A percentile compares a stretch with the other conserved stretches of the same genome.
Evolutionary conservation across 2,797 vertebrate genomes (phyloP).

Genomic region (Cyclopterus lumpus): DNA sequence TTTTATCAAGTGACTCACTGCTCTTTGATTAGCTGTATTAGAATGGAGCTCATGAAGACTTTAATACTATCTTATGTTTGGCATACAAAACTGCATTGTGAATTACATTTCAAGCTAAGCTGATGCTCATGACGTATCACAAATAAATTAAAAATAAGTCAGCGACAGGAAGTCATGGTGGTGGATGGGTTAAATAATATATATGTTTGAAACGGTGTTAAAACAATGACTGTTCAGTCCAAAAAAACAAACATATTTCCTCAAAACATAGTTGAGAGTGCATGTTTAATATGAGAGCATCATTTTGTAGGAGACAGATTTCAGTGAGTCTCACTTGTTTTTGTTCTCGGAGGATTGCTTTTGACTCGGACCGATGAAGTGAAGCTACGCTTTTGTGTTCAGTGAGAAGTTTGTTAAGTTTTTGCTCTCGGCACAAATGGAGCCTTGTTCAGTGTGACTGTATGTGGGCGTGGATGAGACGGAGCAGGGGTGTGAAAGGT

Average conservation of each 20-base stretch:
- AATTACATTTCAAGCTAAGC: too few relatives aligned
- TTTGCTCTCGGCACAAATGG: background rate
- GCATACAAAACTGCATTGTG: too few relatives aligned
- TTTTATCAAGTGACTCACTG: background rate
- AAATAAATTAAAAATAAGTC: too few relatives aligned
- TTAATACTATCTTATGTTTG: background rate
- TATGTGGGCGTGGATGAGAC: background rate
- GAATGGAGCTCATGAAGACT: background rate
- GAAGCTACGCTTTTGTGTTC: background rate
- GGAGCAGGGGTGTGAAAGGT: slow-evolving; percentile 36
- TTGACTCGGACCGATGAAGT: background rate
- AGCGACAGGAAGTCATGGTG: too few relatives aligned
- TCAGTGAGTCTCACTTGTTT: background rate
- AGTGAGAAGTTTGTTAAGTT: background rate
- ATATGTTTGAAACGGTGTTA: too few relatives aligned
- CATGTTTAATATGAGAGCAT: background rate
- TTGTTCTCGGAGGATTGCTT: background rate
- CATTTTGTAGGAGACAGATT: background rate
- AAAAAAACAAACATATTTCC: background rate
- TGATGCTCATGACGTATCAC: too few relatives aligned
- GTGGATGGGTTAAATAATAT: too few relatives aligned
- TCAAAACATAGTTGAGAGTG: background rate
- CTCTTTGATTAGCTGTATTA: background rate
- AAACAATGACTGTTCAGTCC: too few relatives aligned
- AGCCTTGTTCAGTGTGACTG: background rate